Conservation (phyloP, 2,113 vertebrate genomes). For the Bagarius yarrelli region DNA sequence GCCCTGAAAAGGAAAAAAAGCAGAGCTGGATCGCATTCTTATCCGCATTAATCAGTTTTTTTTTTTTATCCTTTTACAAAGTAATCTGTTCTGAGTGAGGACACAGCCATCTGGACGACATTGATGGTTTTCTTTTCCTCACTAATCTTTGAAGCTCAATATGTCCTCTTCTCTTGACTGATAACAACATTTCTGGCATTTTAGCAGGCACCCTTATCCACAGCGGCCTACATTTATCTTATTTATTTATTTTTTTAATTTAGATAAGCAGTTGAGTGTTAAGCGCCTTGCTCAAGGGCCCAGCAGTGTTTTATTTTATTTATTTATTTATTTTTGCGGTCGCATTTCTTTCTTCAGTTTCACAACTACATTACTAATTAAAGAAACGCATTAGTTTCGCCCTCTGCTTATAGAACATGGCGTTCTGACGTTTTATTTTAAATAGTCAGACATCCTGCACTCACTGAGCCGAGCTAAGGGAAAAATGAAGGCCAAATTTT, state of each 20-base stretch:
- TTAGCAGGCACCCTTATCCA: too few relatives aligned
- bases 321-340: too few relatives aligned
- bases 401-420: neutral
- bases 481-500: neutral
- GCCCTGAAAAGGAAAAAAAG: conserved; percentile 11
- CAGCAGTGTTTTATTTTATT: too few relatives aligned
- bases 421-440: too few relatives aligned
- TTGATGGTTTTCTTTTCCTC: conserved; percentile 55
- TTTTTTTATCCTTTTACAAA: conserved; percentile 48
- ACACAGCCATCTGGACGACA: conserved; percentile 70
- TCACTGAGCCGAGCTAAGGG: neutral
- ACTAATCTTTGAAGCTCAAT: conserved; percentile 29
- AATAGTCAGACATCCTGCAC: neutral
- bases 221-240: too few relatives aligned
- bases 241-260: too few relatives aligned
- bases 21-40: conserved; percentile 45
- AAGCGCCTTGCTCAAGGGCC: too few relatives aligned
- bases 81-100: conserved; percentile 50
- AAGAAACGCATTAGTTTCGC: neutral
- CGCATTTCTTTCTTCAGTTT: neutral
- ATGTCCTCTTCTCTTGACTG: conserved; percentile 56
- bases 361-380: neutral
- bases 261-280: too few relatives aligned
- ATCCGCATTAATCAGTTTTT: conserved; percentile 63
- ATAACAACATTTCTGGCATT: conserved; percentile 50